Base-by-base conservation (phyloP, 2,113 vertebrate genomes). In the Argyrosomus japonicus region DNA sequence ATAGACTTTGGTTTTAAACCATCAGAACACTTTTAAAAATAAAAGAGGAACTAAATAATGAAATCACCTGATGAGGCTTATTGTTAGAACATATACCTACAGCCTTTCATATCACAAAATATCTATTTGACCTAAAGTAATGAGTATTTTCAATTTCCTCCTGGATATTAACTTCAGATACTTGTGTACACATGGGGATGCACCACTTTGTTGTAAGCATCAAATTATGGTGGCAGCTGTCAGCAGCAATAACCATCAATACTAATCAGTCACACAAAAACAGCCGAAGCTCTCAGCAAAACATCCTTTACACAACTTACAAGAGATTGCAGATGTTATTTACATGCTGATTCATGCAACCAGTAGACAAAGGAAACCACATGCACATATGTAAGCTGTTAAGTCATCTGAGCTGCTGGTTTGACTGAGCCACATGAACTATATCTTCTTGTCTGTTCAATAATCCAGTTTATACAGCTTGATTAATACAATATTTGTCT, bases 291-390 rank as follows among this genome's bases (percentile, higher is more conserved):
- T 19, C 21, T 72, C 58, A 68, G 43, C 32, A 47, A 63, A 5
- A 43, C 12, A 63, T 19, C 43, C 32, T 17, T 68, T 36, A 51
- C 56, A 63, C 50, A 71, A 75, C 23, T 36, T 9, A 10, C 13
- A 45, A 40, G 17, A n/a, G 7, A 47, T 4, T 3, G 0, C 29
- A 62, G 14, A 45, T 2, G 25, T 36, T 25, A 40, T 5, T 56
- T 27, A 63, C 60, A 15, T 32, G 56, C 45, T 0, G 73, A 75
- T 4, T 75, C 32, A 75, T 40, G 61, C 17, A 45, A 76, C 50
- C 48, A 6, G 21, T 10, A 32, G 27, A 61, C 56, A 25, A 18
- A 32, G 32, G 17, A 15, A n/a, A 40, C 2, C 6, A 40, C 1
- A 7, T 11, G 10, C 17, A 27, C 14, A 7, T 47, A 17, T 32